Evolutionary conservation across 2,113 vertebrate genomes (phyloP).

Genomic region (Calyptomena viridis): DNA sequence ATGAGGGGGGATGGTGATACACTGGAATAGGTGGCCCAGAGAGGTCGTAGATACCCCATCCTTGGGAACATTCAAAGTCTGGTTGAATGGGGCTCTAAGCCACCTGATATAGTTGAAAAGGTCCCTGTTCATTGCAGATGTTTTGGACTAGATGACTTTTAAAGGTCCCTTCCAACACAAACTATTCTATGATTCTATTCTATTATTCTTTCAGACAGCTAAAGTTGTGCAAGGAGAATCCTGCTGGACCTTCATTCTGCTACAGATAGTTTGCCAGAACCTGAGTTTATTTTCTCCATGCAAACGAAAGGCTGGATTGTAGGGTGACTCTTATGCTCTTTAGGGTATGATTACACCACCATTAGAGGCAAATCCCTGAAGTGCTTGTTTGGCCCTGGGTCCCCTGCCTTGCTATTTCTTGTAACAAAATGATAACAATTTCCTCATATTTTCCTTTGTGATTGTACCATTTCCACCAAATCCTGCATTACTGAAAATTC

Average conservation of each 20-base stretch:
- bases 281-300: neutral
- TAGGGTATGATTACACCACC: neutral
- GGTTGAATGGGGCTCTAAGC: neutral
- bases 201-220: too few species aligned
- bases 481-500: neutral
- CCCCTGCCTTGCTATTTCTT: neutral
- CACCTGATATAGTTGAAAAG: too few species aligned
- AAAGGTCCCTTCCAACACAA: too few species aligned
- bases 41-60: neutral
- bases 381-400: neutral
- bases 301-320: neutral
- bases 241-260: too few species aligned
- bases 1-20: neutral
- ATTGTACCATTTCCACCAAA: conserved; percentile 4
- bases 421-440: neutral
- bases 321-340: neutral
- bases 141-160: too few species aligned
- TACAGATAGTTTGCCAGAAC: neutral
- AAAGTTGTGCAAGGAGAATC: too few species aligned
- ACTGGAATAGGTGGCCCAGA: neutral
- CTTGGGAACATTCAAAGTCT: neutral
- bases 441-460: neutral
- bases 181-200: too few species aligned
- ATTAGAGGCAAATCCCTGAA: neutral
- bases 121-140: neutral